Evolutionary conservation across 2,113 vertebrate species (phyloP).

Genomic region (Pyxicephalus adspersus): DNA sequence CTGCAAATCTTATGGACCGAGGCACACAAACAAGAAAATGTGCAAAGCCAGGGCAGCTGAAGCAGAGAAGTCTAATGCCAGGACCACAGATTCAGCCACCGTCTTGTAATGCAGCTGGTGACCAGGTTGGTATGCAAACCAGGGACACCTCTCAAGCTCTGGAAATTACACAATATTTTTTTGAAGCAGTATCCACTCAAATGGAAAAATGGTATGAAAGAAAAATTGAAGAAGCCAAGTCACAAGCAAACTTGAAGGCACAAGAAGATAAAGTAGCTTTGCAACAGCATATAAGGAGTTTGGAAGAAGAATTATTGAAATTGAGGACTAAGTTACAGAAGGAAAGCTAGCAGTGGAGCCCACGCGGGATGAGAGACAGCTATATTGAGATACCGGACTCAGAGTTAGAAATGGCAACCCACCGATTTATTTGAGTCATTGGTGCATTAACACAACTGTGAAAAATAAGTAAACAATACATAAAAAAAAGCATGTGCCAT

Average conservation of each 20-base stretch:
- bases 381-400: neutral
- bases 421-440: neutral
- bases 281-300: slow-evolving; percentile 81
- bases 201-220: slow-evolving; percentile 98
- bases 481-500: slow-evolving; percentile 8
- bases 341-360: slow-evolving; percentile 70
- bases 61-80: slow-evolving; percentile 55
- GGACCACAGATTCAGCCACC: slow-evolving; percentile 52
- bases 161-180: slow-evolving; percentile 95
- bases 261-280: slow-evolving; percentile 81
- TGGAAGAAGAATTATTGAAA: slow-evolving; percentile 88
- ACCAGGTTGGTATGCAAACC: slow-evolving; percentile 61
- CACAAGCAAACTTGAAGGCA: slow-evolving; percentile 83
- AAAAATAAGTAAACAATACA: neutral
- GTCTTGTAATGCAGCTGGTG: slow-evolving; percentile 49
- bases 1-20: slow-evolving; percentile 66
- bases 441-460: neutral
- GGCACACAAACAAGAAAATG: slow-evolving; percentile 79
- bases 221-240: slow-evolving; percentile 89
- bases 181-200: slow-evolving; percentile 91
- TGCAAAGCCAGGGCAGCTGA: slow-evolving; percentile 71
- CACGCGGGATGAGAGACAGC: neutral
- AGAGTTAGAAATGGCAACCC: neutral
- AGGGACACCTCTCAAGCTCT: slow-evolving; percentile 83
- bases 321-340: slow-evolving; percentile 82